Base-by-base conservation (phyloP, 2,888 invertebrate genomes). In the Pocota personata region DNA sequence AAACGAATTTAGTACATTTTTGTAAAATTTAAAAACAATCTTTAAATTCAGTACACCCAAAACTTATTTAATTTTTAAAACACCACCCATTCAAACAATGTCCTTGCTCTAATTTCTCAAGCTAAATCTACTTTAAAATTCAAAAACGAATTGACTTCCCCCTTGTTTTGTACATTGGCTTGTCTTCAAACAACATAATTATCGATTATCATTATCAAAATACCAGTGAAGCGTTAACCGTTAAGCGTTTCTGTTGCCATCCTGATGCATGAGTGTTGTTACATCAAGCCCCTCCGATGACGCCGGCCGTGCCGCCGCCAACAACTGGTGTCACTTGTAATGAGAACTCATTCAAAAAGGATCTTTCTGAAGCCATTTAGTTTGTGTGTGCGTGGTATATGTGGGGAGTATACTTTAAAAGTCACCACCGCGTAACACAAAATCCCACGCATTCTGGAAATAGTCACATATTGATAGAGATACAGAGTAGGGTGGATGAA, bases 261-360 rank as follows among this genome's bases (percentile, higher is more conserved):
- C 55, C 50, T 50, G 71, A 46, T 66, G 64, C 71, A 66, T 43
- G 43, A 48, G 21, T 69, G 37, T 37, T 37, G 19, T n/a, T 48
- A 35, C 60, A n/a, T 37, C 19, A 46, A 58, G n/a, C 30, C 3
- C 50, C 19, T 12, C 43, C 32, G 7, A n/a, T 40, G 32, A 14
- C 12, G 14, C 32, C 37, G 32, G 0, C 27, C n/a, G 6, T 27
- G n/a, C 14, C 43, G 52, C 64, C 57, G 14, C 19, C 50, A 46
- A 62, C 16, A 37, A 57, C 12, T 52, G 58, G 40, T 83, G 82
- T 78, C 78, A 66, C 72, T 52, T 78, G 37, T 60, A 78, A 83
- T 83, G 72, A 83, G 37, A 83, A 73, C 62, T 57, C 73, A 83
- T 73, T 79, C 46, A 32, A 40, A 37, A 73, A 52, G 52, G 72